These are phyloP conservation scores for Muscidifurax raptorellus DNA, from an alignment of 1,140 invertebrate genomes.

Conservation along the genomic window DNA sequence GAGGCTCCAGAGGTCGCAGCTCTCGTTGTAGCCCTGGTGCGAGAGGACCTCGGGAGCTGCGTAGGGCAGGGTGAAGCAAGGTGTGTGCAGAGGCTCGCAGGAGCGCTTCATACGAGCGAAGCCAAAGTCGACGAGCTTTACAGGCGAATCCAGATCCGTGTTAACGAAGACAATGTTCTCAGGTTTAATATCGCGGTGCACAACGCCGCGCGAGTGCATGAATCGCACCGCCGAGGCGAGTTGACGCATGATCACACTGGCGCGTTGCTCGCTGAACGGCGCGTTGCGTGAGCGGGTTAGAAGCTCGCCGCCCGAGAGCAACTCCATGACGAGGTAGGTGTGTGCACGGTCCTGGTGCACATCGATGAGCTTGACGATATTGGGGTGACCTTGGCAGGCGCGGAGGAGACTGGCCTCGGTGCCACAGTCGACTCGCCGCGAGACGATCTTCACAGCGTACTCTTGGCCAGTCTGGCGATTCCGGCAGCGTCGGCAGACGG, in stretches of 20 bases:
- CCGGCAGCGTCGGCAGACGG: constrained; percentile 90
- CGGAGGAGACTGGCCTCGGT: constrained; percentile 87
- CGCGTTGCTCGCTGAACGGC: constrained; percentile 83
- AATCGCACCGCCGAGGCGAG: constrained; percentile 88
- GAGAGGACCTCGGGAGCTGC: constrained; percentile 93
- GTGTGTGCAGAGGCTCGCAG: constrained; percentile 83
- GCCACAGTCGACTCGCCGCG: constrained; percentile 83
- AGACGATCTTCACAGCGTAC: constrained; percentile 95
- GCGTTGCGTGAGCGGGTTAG: constrained; percentile 73
- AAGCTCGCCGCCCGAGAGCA: constrained; percentile 92
- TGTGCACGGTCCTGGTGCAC: constrained; percentile 87
- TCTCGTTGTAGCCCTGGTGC: constrained; percentile 85
- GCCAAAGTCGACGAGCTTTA: constrained; percentile 94
- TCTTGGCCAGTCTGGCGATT: constrained; percentile 83
- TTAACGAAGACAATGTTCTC: constrained; percentile 89
- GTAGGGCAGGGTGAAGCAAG: constrained; percentile 93
- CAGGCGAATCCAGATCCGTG: constrained; percentile 78
- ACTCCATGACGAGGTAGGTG: constrained; percentile 92
- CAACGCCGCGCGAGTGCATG: constrained; percentile 88
- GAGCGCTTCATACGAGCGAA: constrained; percentile 86
- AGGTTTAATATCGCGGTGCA: constrained; percentile 94
- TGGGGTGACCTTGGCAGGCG: constrained; percentile 90
- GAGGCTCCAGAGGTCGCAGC: constrained; percentile 94
- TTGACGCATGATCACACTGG: constrained; percentile 83
- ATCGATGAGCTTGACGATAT: constrained; percentile 91